Evolutionary conservation across 2,797 vertebrate species (phyloP).

Genomic region (Oreonectes daqikongensis): DNA sequence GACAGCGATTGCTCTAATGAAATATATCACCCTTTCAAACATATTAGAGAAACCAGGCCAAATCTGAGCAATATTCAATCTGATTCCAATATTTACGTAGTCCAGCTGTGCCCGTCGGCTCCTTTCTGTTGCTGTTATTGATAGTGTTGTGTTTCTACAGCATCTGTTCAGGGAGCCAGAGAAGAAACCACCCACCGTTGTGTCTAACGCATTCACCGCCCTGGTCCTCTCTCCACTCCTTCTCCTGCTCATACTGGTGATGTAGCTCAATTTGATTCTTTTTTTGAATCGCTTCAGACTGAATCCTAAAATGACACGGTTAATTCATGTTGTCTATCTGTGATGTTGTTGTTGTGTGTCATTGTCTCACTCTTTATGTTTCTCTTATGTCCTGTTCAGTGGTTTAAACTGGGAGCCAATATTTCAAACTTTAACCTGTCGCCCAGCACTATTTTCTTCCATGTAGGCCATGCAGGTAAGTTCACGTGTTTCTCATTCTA

Average conservation of each 20-base stretch:
- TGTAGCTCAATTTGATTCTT: too few relatives aligned
- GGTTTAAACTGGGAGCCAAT: constrained; percentile 97
- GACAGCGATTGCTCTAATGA: too few relatives aligned
- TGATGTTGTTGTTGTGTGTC: not conserved
- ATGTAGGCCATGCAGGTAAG: constrained; percentile 94
- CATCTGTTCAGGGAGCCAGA: constrained; percentile 97
- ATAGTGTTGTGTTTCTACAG: constrained; percentile 69
- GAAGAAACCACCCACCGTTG: constrained; percentile 94
- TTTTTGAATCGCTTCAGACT: too few relatives aligned
- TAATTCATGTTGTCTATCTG: not conserved
- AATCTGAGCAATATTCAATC: too few relatives aligned
- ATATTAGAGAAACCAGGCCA: too few relatives aligned
- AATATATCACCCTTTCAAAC: too few relatives aligned
- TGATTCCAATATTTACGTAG: not conserved
- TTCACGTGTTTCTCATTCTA: constrained; percentile 13
- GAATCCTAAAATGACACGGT: not conserved
- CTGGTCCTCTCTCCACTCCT: constrained; percentile 91
- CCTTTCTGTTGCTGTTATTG: not conserved
- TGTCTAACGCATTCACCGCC: constrained; percentile 95
- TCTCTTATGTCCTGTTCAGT: constrained; percentile 76
- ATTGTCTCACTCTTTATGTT: constrained; percentile 42
- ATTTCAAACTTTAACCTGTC: constrained; percentile 95
- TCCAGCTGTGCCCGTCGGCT: not conserved
- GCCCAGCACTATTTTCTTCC: constrained; percentile 94
- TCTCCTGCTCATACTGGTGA: constrained; percentile 93